Base-by-base conservation (phyloP, 2,888 invertebrate genomes). In the Gonocerus acuteangulatus region DNA sequence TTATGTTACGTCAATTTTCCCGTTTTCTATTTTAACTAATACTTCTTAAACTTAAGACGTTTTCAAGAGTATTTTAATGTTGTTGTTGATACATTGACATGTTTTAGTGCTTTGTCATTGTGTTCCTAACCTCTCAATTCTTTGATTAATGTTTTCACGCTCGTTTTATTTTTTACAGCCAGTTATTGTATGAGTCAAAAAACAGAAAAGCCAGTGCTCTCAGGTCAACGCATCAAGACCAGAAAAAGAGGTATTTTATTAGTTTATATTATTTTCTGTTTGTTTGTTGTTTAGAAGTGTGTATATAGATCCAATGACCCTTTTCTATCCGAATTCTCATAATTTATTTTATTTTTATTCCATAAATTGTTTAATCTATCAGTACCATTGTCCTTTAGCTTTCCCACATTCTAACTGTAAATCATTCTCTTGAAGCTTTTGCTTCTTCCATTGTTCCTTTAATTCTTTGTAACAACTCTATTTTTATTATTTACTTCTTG, bases 211-310 rank as follows among this genome's bases (percentile, higher is more conserved):
- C 95, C 95, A 87, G 89, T 94, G 86, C 84, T 95, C 87, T 94
- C 94, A 87, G 95, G 95, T 91, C 95, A 95, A 86, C 94, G 95
- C 85, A 95, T 95, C 86, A 95, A 95, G 92, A 95, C 95, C 91
- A 90, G 95, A 88, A 95, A 95, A 90, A 94, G 95, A 94, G 93
- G 93, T 93, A 79, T 79, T 79, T 70, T 65, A n/a, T 59, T 11
- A 9, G 7, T 51, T 23, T 4, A 48, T 32, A 16, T 59, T 34
- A 45, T 47, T 57, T 57, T 27, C 9, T 2, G 13, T 45, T 44
- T 44, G 63, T 65, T 42, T 44, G 36, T 54, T 36, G 7, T 49
- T 49, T 13, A 16, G 1, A 49, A 1, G n/a, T n/a, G n/a, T 4
- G 15, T 9, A 9, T 9, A n/a, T 11, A 16, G 34, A 32, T 7